Base-by-base conservation (phyloP, 2,113 vertebrate genomes). In the Syngnathoides biaculeatus region DNA sequence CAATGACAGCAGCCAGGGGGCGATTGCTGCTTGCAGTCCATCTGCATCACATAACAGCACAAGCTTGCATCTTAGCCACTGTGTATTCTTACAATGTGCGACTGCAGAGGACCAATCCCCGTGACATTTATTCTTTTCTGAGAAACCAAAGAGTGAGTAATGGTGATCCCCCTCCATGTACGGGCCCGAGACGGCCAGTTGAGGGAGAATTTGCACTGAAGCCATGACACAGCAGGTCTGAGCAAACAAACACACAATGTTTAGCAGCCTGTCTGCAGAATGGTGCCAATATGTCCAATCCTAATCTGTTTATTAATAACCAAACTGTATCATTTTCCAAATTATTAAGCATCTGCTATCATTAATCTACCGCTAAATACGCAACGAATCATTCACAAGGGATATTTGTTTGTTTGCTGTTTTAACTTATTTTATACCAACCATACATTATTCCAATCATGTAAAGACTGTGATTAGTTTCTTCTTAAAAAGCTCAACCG, bases 1-100 rank as follows among this genome's bases (percentile, higher is more conserved):
- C 62, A 81, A 68, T 5, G 71, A 87, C 82, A 84, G 80, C 75
- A 74, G 74, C 84, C 68, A 11, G 47, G 75, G 79, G 75, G 84
- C 61, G 40, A 81, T 40, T 61, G 58, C 71, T 68, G 68, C 74
- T 45, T 64, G 79, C 65, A 67, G 65, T 75, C 71, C 43, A 61
- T 79, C 74, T 73, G 73, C 69, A 52, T 67, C 78, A 55, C 65
- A 69, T 61, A 67, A 58, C 64, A 56, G 47, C 64, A 17, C 55
- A 61, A 68, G 60, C 78, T 52, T 67, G 71, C 68, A 81, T n/a
- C 67, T 74, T 66, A 40, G 26, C 55, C 43, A 61, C 42, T 74
- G 70, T 64, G 64, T 9, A 6, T 56, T 65, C 59, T 67, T 10
- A 35, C 45, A 26, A 10, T 20, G 13, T 62, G 58, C 74, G 26